Evolutionary conservation across 2,797 vertebrate species (phyloP).

Genomic region (Paguma larvata): DNA sequence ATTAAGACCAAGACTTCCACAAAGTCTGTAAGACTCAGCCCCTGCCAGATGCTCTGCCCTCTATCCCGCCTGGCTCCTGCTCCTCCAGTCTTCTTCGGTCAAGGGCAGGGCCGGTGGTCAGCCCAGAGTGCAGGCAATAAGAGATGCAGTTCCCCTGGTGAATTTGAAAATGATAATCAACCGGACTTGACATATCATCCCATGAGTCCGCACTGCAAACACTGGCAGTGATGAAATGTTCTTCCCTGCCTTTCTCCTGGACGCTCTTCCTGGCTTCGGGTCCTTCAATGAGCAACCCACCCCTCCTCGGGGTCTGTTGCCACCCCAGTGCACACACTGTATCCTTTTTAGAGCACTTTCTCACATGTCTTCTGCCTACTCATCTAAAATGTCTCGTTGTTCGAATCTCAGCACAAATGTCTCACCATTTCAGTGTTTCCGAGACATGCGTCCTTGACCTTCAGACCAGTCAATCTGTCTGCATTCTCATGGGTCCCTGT

Average conservation of each 20-base stretch:
- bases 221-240: not conserved
- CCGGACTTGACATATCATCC: not conserved
- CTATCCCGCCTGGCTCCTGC: not conserved
- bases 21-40: not conserved
- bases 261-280: not conserved
- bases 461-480: not conserved
- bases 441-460: not conserved
- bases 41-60: not conserved
- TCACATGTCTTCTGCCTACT: not conserved
- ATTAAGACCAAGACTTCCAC: not conserved
- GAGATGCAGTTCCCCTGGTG: not conserved
- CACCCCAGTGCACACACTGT: rapidly evolving
- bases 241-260: not conserved
- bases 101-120: not conserved
- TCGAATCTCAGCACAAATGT: not conserved
- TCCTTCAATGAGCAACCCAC: not conserved
- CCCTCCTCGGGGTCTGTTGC: not conserved
- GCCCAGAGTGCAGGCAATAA: not conserved
- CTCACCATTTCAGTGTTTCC: not conserved
- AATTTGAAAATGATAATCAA: conserved; percentile 12
- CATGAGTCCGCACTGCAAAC: not conserved
- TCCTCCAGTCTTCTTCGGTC: not conserved
- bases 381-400: not conserved
- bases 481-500: not conserved
- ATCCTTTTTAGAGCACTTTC: not conserved